Evolutionary conservation across 2,888 invertebrate species (phyloP), one percentile per base, ranked within the genome.

Genomic region (Oithona nana): DNA sequence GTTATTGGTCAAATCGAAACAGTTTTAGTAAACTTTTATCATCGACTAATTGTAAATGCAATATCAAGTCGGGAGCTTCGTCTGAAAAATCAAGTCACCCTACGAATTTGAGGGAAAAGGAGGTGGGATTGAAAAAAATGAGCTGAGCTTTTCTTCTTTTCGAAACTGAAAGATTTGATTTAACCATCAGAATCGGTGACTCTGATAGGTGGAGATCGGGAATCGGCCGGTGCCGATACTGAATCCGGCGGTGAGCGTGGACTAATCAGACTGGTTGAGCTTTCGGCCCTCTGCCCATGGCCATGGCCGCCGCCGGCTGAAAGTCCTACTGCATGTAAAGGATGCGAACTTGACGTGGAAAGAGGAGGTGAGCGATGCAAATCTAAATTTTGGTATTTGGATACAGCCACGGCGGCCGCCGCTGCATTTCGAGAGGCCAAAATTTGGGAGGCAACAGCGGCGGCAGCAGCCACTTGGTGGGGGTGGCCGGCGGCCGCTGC

Each of bases 171-270:
- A n/a, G n/a, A n/a, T n/a, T n/a, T n/a, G n/a, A 24, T 59, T 50
- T 24, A 59, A 24, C 59, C 59, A 20, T 59, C 59, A 3, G 59
- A 59, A 49, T 59, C 59, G n/a, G 59, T 59, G 28, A 59, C 59
- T 11, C 59, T 22, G 28, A 59, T 59, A 16, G 39, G 59, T 1
- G 59, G 57, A 11, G 59, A 59, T 28, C 48, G 13, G 49, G 28
- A n/a, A 22, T 57, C 57, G 26, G 26, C 57, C 8, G 24, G 52
- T 20, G n/a, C 57, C 1, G 57, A 57, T 24, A n/a, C n/a, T 1
- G 57, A 1, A 2, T 24, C n/a, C 16, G 57, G 28, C 28, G 28
- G 28, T 11, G 57, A 57, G 8, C 39, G 6, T 39, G 39, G 39
- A 39, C 39, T 39, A 39, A 39, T 39, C 16, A 39, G 16, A 39